Conservation (phyloP, 1,140 invertebrate genomes). For the Ericerus pela region DNA sequence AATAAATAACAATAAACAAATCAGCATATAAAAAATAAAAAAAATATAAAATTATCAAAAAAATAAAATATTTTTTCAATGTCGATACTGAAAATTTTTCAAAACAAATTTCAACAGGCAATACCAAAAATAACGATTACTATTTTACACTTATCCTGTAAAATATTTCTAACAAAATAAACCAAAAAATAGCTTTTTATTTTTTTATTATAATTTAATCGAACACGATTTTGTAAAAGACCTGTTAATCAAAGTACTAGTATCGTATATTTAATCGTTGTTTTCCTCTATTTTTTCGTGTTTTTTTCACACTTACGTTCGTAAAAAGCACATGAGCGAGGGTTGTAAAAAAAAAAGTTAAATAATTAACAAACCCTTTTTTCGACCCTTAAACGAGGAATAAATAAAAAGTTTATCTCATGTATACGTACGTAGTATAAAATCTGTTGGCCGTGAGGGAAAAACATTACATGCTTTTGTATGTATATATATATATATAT, state of each 20-base stretch:
- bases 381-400: constrained; percentile 8
- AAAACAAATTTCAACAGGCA: no score
- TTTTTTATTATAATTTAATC: no score
- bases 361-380: constrained; percentile 11
- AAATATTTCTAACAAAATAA: no score
- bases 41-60: neutral
- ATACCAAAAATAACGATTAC: no score
- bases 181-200: no score
- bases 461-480: neutral
- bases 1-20: neutral
- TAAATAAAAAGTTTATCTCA: constrained; percentile 12
- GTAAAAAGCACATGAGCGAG: no score
- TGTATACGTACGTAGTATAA: constrained; percentile 8
- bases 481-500: no score
- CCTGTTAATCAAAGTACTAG: constrained; percentile 8
- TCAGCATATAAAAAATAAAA: neutral
- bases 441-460: constrained; percentile 8
- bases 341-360: constrained; percentile 1
- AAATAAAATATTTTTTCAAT: neutral
- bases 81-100: no score
- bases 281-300: neutral
- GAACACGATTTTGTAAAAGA: no score
- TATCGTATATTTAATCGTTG: constrained; percentile 5
- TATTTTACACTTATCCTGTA: no score
- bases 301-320: no score